A percentile compares a stretch with the other conserved stretches of the same genome.
Evolutionary conservation across 1,140 invertebrate genomes (phyloP).

Genomic region (Bacillus rossius): DNA sequence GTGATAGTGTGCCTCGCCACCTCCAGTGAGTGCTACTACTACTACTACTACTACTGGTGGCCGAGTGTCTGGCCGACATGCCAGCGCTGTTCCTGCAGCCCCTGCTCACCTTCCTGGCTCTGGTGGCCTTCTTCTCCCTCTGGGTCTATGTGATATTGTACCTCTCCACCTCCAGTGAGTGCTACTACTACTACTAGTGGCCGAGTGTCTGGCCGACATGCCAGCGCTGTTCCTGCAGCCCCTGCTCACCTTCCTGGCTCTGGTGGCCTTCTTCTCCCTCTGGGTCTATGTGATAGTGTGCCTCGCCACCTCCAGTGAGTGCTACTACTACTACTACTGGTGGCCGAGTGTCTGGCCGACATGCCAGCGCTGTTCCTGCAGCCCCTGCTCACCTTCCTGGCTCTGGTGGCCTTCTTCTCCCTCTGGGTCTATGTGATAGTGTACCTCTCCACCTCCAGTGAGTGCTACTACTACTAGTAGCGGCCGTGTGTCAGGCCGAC

Average conservation of each 20-base stretch:
- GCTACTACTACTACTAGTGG: too few species aligned
- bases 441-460: conserved; percentile 63
- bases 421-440: conserved; percentile 81
- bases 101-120: conserved; percentile 72
- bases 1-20: conserved; percentile 68
- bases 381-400: conserved; percentile 78
- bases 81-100: conserved; percentile 86
- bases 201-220: too few species aligned
- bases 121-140: conserved; percentile 74
- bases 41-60: too few species aligned
- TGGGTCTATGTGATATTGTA: conserved; percentile 76
- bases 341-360: too few species aligned
- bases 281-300: conserved; percentile 76
- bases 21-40: conserved; percentile 62
- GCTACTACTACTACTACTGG: too few species aligned
- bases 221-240: conserved; percentile 86
- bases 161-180: conserved; percentile 65
- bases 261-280: conserved; percentile 74
- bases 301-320: conserved; percentile 65
- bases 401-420: conserved; percentile 69
- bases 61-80: too few species aligned
- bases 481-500: too few species aligned
- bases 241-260: conserved; percentile 72
- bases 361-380: conserved; percentile 84
- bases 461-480: too few species aligned